Base-by-base conservation (phyloP, 2,113 vertebrate species). In the Elanus axillaris region DNA sequence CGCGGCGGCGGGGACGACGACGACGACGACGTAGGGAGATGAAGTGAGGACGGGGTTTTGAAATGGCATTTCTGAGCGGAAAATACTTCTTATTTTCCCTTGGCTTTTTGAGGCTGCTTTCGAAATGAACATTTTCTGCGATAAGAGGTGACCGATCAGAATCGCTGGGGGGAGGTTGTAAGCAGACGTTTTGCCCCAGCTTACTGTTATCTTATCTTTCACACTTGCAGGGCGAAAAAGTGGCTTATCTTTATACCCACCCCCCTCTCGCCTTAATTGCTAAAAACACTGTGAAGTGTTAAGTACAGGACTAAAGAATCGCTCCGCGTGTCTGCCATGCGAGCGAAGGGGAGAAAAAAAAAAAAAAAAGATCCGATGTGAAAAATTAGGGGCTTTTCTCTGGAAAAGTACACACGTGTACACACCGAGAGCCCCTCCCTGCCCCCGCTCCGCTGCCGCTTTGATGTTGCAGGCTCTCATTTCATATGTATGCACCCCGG, bases 121-220 rank as follows among this genome's bases (percentile, higher is more conserved):
- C 87, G 67, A 98, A 98, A 98, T 96, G 97, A 97, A 97, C 97
- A 96, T 98, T 98, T 98, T 97, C 52, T 56, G 87, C 96, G 96
- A 98, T 98, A 98, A 98, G 98, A 98, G 97, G 96, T 98, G 98
- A 98, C 98, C 97, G 97, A 98, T 98, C 97, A 96, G 93, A 98
- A 98, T 98, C 97, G 95, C 97, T 85, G 97, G 97, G 96, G 98
- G 97, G 96, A 98, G 98, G 98, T 96, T 98, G 97, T 97, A 98
- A 97, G 97, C 97, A 94, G 97, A 97, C 97, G 97, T 98, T 98
- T 97, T 96, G 97, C 97, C 97, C 97, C 97, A 97, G 98, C 97
- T 98, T 98, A 98, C 97, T 90, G 96, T 98, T 98, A 98, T 98
- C 98, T 98, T 98, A 98, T 98, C 98, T 98, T 98, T 98, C 97